Percentiles rank a stretch among this genome's conserved stretches.
phyloP scores from a whole-genome alignment of 2,113 vertebrate species.

The Agapornis roseicollis region DNA sequence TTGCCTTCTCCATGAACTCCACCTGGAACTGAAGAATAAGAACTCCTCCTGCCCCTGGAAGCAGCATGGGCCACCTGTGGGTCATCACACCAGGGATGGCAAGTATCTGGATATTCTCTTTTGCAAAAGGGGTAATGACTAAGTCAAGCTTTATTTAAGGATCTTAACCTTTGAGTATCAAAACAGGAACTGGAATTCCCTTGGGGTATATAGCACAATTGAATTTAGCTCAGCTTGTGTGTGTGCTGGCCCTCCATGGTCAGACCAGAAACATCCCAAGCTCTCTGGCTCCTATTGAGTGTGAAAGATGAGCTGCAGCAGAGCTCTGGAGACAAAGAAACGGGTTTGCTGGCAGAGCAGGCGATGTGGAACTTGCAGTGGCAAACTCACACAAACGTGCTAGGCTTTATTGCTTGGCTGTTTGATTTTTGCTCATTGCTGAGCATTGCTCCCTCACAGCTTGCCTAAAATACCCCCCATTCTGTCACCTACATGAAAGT shows the following conservation, averaged over 20 bases:
- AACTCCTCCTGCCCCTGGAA: neutral
- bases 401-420: neutral
- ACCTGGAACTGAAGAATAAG: neutral
- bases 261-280: neutral
- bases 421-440: neutral
- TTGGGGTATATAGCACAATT: rapidly evolving
- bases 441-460: neutral
- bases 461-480: neutral
- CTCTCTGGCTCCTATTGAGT: neutral
- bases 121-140: neutral
- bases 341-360: neutral
- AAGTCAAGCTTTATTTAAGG: neutral
- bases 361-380: neutral
- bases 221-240: neutral
- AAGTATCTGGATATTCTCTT: neutral
- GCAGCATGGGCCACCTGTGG: neutral
- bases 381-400: neutral
- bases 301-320: neutral
- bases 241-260: neutral
- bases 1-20: neutral
- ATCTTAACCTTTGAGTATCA: neutral
- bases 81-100: neutral
- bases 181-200: neutral
- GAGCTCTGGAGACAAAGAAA: neutral
- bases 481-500: neutral